Conservation (phyloP, 2,888 invertebrate species). For the Bhutanitis thaidina region DNA sequence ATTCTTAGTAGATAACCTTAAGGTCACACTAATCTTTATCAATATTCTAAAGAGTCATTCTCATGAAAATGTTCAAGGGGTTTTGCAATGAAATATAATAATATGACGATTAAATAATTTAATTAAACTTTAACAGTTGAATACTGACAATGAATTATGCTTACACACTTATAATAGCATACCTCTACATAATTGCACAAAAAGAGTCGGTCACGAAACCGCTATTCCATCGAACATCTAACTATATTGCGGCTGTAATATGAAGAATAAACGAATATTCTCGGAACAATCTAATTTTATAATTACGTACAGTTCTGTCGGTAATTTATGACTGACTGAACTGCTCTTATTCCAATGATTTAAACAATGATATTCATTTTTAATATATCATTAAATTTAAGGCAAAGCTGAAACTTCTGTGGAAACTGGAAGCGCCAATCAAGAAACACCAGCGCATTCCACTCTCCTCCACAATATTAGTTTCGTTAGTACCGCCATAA, state of each 20-base stretch:
- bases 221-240: background rate
- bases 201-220: slow-evolving; percentile 24
- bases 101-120: slow-evolving; percentile 64
- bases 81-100: slow-evolving; percentile 23
- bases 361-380: too few species aligned
- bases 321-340: too few species aligned
- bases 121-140: slow-evolving; percentile 68
- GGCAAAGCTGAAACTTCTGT: too few species aligned
- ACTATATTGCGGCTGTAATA: background rate
- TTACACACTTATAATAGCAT: slow-evolving; percentile 37
- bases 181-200: slow-evolving; percentile 61
- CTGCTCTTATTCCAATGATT: too few species aligned
- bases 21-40: slow-evolving; percentile 17
- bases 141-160: slow-evolving; percentile 57
- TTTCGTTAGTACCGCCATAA: too few species aligned
- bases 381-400: too few species aligned
- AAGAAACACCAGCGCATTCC: too few species aligned
- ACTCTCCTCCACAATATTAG: too few species aligned
- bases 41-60: background rate
- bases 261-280: too few species aligned
- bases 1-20: slow-evolving; percentile 23
- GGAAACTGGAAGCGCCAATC: too few species aligned
- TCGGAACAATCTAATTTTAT: background rate
- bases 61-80: slow-evolving; percentile 12
- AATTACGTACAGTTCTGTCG: too few species aligned